A percentile compares a stretch with the other conserved stretches of the same genome.
These are phyloP conservation scores for Argyra leucocephala DNA, from an alignment of 2,888 invertebrate species.

Conservation along the genomic window DNA sequence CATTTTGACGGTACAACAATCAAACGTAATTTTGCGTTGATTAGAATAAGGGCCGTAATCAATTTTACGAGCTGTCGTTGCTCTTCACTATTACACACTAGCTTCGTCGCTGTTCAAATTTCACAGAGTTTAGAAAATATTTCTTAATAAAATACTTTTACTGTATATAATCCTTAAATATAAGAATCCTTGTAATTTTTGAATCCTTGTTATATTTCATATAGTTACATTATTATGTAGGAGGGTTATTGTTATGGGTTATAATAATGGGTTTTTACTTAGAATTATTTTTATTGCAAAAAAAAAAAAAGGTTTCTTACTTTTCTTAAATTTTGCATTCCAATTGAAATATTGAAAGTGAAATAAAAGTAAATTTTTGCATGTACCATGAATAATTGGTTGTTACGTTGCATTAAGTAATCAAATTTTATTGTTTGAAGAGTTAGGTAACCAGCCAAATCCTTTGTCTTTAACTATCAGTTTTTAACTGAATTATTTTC, in stretches of 20 bases:
- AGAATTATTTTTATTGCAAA: neutral
- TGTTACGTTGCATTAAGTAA: neutral
- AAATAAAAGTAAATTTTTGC: neutral
- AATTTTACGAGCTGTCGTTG: no score
- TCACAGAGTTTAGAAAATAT: no score
- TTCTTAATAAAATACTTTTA: no score
- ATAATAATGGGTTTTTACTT: conserved; percentile 4
- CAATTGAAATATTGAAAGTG: neutral
- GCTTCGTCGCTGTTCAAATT: no score
- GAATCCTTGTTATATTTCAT: neutral
- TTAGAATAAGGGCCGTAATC: no score
- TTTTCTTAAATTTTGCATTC: neutral
- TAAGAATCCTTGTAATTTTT: neutral
- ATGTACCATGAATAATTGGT: neutral
- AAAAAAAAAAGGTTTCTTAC: neutral
- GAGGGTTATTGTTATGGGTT: conserved; percentile 6
- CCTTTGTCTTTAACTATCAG: neutral
- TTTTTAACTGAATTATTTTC: neutral
- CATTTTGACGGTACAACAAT: no score
- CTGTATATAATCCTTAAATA: no score
- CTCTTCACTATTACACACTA: no score
- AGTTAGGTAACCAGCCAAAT: neutral
- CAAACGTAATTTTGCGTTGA: no score
- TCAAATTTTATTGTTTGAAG: neutral
- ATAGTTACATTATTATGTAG: neutral